Base-by-base conservation (phyloP, 1,140 invertebrate genomes). In the Epicauta chinensis region DNA sequence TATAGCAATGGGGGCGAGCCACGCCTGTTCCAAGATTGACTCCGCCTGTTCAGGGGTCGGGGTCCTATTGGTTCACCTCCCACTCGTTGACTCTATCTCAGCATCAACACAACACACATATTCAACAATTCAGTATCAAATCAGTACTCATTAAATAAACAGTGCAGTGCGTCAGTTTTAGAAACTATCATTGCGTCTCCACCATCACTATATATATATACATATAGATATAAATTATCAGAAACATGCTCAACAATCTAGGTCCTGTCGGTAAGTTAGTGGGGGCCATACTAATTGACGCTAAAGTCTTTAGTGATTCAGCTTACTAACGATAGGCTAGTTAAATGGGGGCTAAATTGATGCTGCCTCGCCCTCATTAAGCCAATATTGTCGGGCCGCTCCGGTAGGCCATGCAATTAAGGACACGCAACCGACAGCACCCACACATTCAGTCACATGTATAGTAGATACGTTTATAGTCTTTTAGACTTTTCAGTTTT, bases 101-200 rank as follows among this genome's bases (percentile, higher is more conserved):
- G 59, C 58, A 63, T 61, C 60, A 60, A 63, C 61, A 62, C 23
- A 23, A 23, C 23, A 23, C 17, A 64, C 62, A 67, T 67, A 69
- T 67, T 69, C 65, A 23, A 67, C 62, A 68, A 69, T 69, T 70
- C 68, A 70, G 68, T 70, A 67, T 70, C 67, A 68, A 70, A 70
- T 70, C 68, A 70, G 68, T 70, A 69, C 68, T 70, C 67, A 70
- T 70, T 70, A 70, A 70, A 70, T 70, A 70, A 70, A 70, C 68
- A 70, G 67, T 70, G 67, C 62, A 63, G 66, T 66, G 68, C 68
- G 65, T 69, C 59, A 65, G 53, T 52, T 58, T n/a, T 62, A 59
- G 48, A 58, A 53, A 55, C 49, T 55, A 48, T 53, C 47, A 44
- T 44, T 45, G 39, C 16, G 23, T 23, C 7, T 23, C 23, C 7